Evolutionary conservation across 1,140 invertebrate species (phyloP).

Genomic region (Oncopodura yosiiana): DNA sequence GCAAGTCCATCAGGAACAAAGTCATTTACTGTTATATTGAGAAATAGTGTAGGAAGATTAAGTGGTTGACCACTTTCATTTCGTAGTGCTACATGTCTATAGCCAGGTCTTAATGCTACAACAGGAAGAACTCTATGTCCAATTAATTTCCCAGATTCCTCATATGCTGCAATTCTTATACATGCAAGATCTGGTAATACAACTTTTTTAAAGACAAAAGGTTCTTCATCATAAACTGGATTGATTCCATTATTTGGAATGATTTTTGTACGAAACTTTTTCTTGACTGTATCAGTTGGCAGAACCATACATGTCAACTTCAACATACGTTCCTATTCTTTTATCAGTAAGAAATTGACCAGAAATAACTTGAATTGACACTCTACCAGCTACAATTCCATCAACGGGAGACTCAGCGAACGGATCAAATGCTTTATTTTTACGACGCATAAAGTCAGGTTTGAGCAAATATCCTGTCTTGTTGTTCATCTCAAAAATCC

Average conservation of each 20-base stretch:
- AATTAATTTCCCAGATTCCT: conserved; percentile 86
- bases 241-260: conserved; percentile 94
- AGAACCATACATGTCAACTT: conserved; percentile 99
- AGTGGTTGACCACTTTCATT: conserved; percentile 92
- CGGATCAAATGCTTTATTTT: conserved; percentile 88
- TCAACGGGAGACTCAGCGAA: conserved; percentile 99
- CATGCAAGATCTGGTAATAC: conserved; percentile 94
- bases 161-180: conserved; percentile 89
- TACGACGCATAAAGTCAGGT: conserved; percentile 95
- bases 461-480: conserved; percentile 82
- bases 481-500: conserved; percentile 96
- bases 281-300: conserved; percentile 93
- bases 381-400: conserved; percentile 95
- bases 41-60: conserved; percentile 76
- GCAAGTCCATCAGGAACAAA: conserved; percentile 92
- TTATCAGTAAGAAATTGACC: conserved; percentile 94
- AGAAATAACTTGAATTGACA: conserved; percentile 72
- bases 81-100: conserved; percentile 72
- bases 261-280: conserved; percentile 88
- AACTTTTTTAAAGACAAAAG: conserved; percentile 97
- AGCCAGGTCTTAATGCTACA: conserved; percentile 89
- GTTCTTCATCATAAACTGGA: conserved; percentile 90
- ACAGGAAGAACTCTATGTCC: conserved; percentile 94
- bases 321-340: conserved; percentile 90
- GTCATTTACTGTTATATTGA: conserved; percentile 87